Evolutionary conservation across 2,113 vertebrate species (phyloP), one percentile per base, ranked within the genome.

Genomic region (Callaeas wilsoni): DNA sequence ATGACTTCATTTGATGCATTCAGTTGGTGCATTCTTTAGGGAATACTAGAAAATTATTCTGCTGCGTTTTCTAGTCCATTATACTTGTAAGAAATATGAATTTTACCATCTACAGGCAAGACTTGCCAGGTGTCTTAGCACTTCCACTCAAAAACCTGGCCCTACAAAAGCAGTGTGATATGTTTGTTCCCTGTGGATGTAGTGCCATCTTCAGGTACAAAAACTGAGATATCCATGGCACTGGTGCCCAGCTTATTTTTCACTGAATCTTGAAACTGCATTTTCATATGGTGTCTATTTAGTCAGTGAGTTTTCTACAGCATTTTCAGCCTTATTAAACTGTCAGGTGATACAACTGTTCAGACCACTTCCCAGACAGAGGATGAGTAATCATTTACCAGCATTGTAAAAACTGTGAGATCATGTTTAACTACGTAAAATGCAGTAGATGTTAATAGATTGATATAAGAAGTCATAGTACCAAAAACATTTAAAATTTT

Each of bases 141-240:
- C 29, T 35, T 62, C 23, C 16, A 42, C 7, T 49, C 30, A 23
- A 85, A 89, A 59, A 23, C 18, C 33, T 60, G 39, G 15, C 26
- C 35, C 26, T 79, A 1, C 3, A 37, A 50, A 15, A 77, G 37
- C 37, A 46, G 4, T 5, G 17, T n/a, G 23, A 25, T 55, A 18
- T 30, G 8, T 46, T 44, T 78, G 33, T 73, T 83, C 55, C 55
- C 32, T 73, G 37, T 42, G 68, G 23, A 26, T 87, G 77, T 73
- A 92, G 85, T 93, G 94, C 91, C 96, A 89, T 68, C 96, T 97
- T 90, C 93, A 90, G 94, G 85, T 42, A 15, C 35, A 47, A 17
- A 33, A 52, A 56, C 29, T 26, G 42, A 41, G 23, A 63, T 62
- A 82, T 47, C 69, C 59, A 41, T 6, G 5, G 27, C 33, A 44